Conservation (phyloP, 2,113 vertebrate species). For the Galbula dea region DNA sequence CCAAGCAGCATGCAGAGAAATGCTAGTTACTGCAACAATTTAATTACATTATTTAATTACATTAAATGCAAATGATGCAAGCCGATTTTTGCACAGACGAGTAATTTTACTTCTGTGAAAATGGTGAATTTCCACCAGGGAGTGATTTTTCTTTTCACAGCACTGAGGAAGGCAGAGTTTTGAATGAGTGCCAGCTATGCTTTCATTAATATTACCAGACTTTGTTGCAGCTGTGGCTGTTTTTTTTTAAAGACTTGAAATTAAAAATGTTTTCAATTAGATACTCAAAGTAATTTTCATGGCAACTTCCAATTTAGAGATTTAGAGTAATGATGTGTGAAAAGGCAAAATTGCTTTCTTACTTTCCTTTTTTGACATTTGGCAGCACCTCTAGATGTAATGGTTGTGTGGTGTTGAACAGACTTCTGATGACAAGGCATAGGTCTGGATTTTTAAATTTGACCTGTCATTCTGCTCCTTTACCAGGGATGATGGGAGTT, state of each 20-base stretch:
- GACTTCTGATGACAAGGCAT: background rate
- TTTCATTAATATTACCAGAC: slow-evolving; percentile 51
- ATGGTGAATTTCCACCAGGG: slow-evolving; percentile 25
- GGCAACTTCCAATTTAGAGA: slow-evolving; percentile 26
- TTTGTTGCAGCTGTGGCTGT: slow-evolving; percentile 28
- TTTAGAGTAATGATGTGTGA: slow-evolving; percentile 24
- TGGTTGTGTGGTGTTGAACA: background rate
- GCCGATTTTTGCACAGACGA: background rate
- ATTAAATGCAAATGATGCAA: slow-evolving; percentile 38
- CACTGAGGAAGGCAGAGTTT: slow-evolving; percentile 1
- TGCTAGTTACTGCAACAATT: slow-evolving; percentile 17
- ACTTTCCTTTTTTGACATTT: background rate
- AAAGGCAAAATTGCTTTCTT: slow-evolving; percentile 21
- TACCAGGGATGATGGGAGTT: background rate
- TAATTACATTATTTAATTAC: slow-evolving; percentile 50
- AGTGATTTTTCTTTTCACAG: slow-evolving; percentile 9
- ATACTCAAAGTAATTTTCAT: slow-evolving; percentile 3
- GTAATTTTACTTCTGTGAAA: slow-evolving; percentile 31
- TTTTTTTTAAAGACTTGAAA: background rate
- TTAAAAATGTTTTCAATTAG: slow-evolving; percentile 58
- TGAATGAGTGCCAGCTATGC: slow-evolving; percentile 38
- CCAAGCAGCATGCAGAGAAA: slow-evolving; percentile 8
- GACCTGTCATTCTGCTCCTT: background rate
- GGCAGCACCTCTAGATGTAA: background rate
- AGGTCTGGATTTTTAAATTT: slow-evolving; percentile 20